Conservation (phyloP, 2,888 invertebrate species). For the Bellardia bayeri region DNA sequence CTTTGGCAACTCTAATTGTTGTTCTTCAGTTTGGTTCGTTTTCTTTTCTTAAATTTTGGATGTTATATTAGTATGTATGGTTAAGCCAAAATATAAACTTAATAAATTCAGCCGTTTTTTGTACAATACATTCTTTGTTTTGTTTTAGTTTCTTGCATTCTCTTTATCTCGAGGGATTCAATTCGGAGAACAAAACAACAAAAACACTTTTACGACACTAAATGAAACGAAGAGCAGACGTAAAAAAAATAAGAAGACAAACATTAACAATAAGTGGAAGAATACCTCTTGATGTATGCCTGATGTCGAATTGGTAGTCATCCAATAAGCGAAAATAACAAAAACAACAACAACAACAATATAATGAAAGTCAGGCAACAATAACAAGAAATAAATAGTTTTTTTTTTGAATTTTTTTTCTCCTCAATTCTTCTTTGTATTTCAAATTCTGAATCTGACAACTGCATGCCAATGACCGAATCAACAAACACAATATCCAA, state of each 20-base stretch:
- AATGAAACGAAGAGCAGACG: conserved; percentile 1
- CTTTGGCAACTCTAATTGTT: conserved; percentile 19
- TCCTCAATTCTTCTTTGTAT: conserved; percentile 44
- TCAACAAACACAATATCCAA: conserved; percentile 1
- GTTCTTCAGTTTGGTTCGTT: neutral
- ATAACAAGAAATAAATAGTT: conserved; percentile 10
- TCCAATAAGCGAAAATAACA: conserved; percentile 49
- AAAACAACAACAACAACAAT: conserved; percentile 17
- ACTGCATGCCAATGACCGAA: conserved; percentile 56
- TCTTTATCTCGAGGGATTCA: conserved; percentile 31
- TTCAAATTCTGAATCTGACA: conserved; percentile 61
- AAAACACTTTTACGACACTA: neutral
- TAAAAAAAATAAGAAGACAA: conserved; percentile 22
- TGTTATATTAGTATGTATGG: conserved; percentile 1
- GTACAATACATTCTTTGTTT: conserved; percentile 24
- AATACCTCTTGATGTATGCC: conserved; percentile 62
- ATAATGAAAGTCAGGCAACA: conserved; percentile 34
- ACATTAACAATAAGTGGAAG: conserved; percentile 2
- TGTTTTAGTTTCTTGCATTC: conserved; percentile 2
- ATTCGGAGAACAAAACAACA: conserved; percentile 45
- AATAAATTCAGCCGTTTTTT: conserved; percentile 34
- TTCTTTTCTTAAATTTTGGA: conserved; percentile 11
- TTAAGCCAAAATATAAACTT: conserved; percentile 18
- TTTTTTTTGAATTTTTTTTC: neutral
- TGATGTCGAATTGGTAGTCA: conserved; percentile 47